Percentiles rank a stretch among this genome's conserved stretches.
Evolutionary conservation across 1,140 invertebrate genomes (phyloP).

Genomic region (Heliothis subflexa): DNA sequence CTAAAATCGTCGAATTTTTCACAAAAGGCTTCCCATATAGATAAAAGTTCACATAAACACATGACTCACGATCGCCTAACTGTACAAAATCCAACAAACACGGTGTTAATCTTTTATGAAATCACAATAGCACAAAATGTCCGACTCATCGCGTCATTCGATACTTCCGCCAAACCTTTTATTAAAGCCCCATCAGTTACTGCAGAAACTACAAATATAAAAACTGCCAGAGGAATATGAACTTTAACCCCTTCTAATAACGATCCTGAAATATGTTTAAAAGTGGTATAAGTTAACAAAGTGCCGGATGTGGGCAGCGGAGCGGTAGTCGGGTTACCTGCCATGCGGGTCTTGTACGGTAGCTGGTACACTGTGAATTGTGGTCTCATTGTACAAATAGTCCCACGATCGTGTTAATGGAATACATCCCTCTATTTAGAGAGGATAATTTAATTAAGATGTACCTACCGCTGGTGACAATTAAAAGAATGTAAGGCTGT

Average conservation of each 20-base stretch:
- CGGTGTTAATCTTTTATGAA: slow-evolving; percentile 25
- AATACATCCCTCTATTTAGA: neutral
- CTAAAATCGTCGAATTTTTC: neutral
- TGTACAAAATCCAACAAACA: neutral
- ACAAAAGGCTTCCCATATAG: slow-evolving; percentile 20
- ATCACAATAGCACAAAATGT: slow-evolving; percentile 40
- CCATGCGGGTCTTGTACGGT: slow-evolving; percentile 25
- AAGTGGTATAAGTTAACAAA: slow-evolving; percentile 26
- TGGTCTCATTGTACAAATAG: neutral
- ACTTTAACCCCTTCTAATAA: neutral
- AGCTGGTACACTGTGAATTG: neutral
- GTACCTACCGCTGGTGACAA: too few species aligned
- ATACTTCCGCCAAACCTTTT: slow-evolving; percentile 37
- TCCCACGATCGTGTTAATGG: slow-evolving; percentile 12
- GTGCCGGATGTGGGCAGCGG: slow-evolving; percentile 40
- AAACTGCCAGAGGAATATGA: neutral
- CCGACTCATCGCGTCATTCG: slow-evolving; percentile 37
- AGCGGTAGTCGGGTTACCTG: slow-evolving; percentile 34
- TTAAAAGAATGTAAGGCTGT: too few species aligned
- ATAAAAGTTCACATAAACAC: slow-evolving; percentile 5
- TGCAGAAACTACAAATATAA: slow-evolving; percentile 25
- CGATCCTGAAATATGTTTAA: neutral
- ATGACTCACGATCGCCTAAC: neutral
- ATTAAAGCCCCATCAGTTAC: slow-evolving; percentile 22
- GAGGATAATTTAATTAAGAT: too few species aligned